Percentiles rank a stretch among this genome's conserved stretches.
phyloP scores from a whole-genome alignment of 2,888 invertebrate species.

The Pyrrhia umbra region DNA sequence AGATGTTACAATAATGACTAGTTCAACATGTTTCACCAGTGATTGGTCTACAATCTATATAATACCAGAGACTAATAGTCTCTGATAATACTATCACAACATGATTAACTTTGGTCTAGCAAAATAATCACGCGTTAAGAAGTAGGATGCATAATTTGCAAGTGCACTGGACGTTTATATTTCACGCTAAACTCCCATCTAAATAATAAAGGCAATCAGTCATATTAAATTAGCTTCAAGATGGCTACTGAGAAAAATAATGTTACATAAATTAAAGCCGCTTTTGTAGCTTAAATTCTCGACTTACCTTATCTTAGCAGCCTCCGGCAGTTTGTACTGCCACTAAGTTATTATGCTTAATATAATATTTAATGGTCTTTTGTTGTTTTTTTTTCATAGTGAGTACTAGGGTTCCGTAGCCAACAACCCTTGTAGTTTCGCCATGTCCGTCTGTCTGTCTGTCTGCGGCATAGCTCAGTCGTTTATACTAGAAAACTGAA shows the following conservation, averaged over 20 bases:
- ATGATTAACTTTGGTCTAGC: too few species aligned
- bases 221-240: slow-evolving; percentile 17
- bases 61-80: too few species aligned
- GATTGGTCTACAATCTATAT: too few species aligned
- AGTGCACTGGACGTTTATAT: slow-evolving; percentile 10
- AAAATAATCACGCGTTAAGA: too few species aligned
- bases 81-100: too few species aligned
- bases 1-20: too few species aligned
- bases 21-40: too few species aligned
- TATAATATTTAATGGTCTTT: slow-evolving; percentile 41
- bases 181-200: slow-evolving; percentile 1
- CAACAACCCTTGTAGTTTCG: too few species aligned
- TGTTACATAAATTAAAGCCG: slow-evolving; percentile 33
- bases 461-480: too few species aligned
- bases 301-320: slow-evolving; percentile 56
- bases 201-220: slow-evolving; percentile 27
- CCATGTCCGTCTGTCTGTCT: too few species aligned
- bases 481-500: too few species aligned
- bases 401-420: slow-evolving; percentile 28
- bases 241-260: slow-evolving; percentile 38
- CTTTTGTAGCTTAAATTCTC: slow-evolving; percentile 27
- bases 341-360: slow-evolving; percentile 42
- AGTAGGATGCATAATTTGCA: slow-evolving; percentile 16
- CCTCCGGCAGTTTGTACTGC: slow-evolving; percentile 60
- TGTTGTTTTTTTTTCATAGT: slow-evolving; percentile 35